A percentile compares a stretch with the other conserved stretches of the same genome.
phyloP scores from a whole-genome alignment of 2,888 invertebrate species.

The Pachymerium ferrugineum region DNA sequence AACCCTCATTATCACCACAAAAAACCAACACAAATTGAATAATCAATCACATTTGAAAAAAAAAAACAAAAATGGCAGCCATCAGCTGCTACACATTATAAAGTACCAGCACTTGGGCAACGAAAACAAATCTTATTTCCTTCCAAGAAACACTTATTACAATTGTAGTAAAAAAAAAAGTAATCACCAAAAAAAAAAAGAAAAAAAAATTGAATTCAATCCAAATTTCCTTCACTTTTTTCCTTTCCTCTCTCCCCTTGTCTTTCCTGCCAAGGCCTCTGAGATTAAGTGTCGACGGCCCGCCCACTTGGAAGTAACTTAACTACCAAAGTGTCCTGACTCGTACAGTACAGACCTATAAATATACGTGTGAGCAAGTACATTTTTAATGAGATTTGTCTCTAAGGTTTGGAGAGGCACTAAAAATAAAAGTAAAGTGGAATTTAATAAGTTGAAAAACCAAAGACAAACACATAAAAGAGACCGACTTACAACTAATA shows the following conservation, averaged over 20 bases:
- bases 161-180: too few relatives aligned
- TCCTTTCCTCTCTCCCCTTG: not conserved
- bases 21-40: too few relatives aligned
- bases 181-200: not conserved
- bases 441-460: not conserved
- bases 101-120: too few relatives aligned
- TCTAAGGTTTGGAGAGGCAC: not conserved
- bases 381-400: conserved; percentile 1
- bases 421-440: not conserved
- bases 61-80: too few relatives aligned
- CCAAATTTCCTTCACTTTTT: conserved; percentile 5
- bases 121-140: conserved; percentile 2
- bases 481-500: not conserved
- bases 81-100: too few relatives aligned
- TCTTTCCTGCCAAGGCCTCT: conserved; percentile 2
- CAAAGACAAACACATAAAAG: not conserved
- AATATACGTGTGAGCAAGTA: not conserved
- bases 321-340: not conserved
- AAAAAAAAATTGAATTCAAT: conserved; percentile 19
- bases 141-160: conserved; percentile 10
- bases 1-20: too few relatives aligned
- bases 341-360: not conserved
- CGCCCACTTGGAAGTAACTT: conserved; percentile 13
- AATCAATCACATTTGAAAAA: too few relatives aligned
- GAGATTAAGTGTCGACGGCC: not conserved